phyloP scores from a whole-genome alignment of 2,888 invertebrate species.

The Lacanobia wlatinum region DNA sequence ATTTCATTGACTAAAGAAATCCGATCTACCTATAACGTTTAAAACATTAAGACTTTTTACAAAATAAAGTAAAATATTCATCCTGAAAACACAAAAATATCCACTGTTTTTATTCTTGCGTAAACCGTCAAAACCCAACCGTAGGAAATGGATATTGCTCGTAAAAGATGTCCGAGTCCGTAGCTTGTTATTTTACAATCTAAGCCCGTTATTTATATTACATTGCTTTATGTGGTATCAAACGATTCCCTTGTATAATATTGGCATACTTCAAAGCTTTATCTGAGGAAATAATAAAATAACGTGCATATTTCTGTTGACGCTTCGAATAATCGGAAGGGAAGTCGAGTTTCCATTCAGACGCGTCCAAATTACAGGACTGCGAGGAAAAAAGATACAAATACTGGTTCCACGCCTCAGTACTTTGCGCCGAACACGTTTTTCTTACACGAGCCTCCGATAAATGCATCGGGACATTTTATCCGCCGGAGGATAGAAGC shows the following conservation, averaged over 20 bases:
- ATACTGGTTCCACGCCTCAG: constrained; percentile 32
- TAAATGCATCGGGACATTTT: constrained; percentile 55
- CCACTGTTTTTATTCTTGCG: constrained; percentile 15
- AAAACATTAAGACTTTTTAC: neutral
- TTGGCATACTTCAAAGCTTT: constrained; percentile 45
- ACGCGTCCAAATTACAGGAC: constrained; percentile 33
- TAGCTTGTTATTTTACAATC: constrained; percentile 46
- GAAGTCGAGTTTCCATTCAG: constrained; percentile 30
- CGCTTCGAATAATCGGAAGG: constrained; percentile 31
- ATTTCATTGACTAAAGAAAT: neutral
- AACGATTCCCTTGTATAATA: constrained; percentile 35
- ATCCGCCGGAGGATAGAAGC: constrained; percentile 46
- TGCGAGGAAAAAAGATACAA: constrained; percentile 21
- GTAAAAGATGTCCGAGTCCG: constrained; percentile 31
- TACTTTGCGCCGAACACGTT: constrained; percentile 47
- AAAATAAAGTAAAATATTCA: constrained; percentile 2
- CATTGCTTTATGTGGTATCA: constrained; percentile 11
- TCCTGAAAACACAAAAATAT: constrained; percentile 22
- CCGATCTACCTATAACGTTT: neutral
- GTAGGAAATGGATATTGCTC: constrained; percentile 38
- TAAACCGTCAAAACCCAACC: constrained; percentile 30
- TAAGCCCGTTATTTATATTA: constrained; percentile 32
- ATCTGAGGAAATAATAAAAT: constrained; percentile 36
- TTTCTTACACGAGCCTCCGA: constrained; percentile 52
- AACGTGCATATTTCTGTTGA: constrained; percentile 42